Evolutionary conservation across 1,140 invertebrate genomes (phyloP), one percentile per base, ranked within the genome.

Genomic region (Lethrus apterus): DNA sequence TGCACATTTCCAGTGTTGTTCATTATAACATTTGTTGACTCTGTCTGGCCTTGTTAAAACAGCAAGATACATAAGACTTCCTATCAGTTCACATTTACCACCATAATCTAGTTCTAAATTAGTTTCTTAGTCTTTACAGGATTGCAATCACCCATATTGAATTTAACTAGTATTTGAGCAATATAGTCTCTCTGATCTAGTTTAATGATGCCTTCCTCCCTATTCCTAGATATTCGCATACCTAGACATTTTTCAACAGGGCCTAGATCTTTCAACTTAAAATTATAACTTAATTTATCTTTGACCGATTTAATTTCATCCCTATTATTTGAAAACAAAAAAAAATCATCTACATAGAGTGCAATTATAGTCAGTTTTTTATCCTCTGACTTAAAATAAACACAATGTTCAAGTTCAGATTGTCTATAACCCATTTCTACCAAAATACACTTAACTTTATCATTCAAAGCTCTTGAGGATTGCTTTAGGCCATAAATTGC

Each of bases 11-110:
- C 60, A 67, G 52, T 71, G 67, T 14, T 35, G 31, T 42, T 43
- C 29, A 24, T 29, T 29, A 38, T 45, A 62, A 23, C 19, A 32
- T 11, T 54, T 55, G 23, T 58, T 62, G 48, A 60, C 67, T 44
- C 63, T 59, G 51, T 70, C 69, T 18, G 67, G 68, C 21, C 69
- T 33, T 3, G 66, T 69, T 14, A 34, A 46, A 2, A 61, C 46
- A 8, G 60, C 38, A 8, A 73, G 40, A 55, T 72, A 74, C 55
- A 70, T 63, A 9, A 75, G 50, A 9, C 54, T 52, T 15, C 64
- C 66, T 17, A 70, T 54, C 4, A 67, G 26, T n/a, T 58, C n/a
- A n/a, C n/a, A n/a, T n/a, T n/a, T n/a, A n/a, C n/a, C n/a, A n/a
- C n/a, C n/a, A n/a, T n/a, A n/a, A n/a, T n/a, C n/a, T n/a, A n/a